A percentile compares a stretch with the other conserved stretches of the same genome.
Conservation (phyloP, 2,113 vertebrate species). For the Ptilonorhynchus violaceus region DNA sequence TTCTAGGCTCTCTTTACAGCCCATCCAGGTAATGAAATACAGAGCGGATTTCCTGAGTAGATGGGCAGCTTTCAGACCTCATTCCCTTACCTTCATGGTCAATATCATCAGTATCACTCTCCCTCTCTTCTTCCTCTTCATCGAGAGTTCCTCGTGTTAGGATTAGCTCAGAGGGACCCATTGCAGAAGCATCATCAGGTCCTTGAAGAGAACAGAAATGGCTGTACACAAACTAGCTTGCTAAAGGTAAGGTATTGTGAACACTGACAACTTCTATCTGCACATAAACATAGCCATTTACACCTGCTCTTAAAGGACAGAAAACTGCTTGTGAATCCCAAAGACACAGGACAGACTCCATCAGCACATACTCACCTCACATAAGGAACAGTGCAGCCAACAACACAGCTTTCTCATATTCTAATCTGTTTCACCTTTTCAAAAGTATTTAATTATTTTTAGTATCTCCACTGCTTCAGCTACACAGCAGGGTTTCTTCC, state of each 20-base stretch:
- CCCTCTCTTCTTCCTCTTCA: slow-evolving; percentile 79
- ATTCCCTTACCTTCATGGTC: slow-evolving; percentile 84
- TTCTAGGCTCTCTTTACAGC: not conserved
- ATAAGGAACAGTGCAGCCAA: not conserved
- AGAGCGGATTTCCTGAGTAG: not conserved
- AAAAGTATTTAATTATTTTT: not conserved
- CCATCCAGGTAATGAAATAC: not conserved
- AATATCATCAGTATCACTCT: slow-evolving; percentile 90
- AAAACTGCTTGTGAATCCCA: not conserved
- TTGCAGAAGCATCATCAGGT: slow-evolving; percentile 2
- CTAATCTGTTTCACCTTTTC: not conserved
- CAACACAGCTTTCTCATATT: not conserved
- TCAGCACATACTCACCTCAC: not conserved
- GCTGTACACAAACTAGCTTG: not conserved
- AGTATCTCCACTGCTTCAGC: not conserved
- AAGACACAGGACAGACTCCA: not conserved
- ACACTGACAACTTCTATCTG: not conserved
- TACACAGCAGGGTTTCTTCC: not conserved
- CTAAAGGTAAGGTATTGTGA: not conserved
- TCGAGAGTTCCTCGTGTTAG: slow-evolving; percentile 82
- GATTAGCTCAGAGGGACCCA: slow-evolving; percentile 88
- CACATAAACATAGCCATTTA: not conserved
- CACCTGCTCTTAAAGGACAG: not conserved
- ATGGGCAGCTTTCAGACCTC: not conserved
- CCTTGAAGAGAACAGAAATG: slow-evolving; percentile 27